A percentile compares a stretch with the other conserved stretches of the same genome.
Evolutionary conservation across 1,140 invertebrate genomes (phyloP).

Genomic region (Sipha flava): DNA sequence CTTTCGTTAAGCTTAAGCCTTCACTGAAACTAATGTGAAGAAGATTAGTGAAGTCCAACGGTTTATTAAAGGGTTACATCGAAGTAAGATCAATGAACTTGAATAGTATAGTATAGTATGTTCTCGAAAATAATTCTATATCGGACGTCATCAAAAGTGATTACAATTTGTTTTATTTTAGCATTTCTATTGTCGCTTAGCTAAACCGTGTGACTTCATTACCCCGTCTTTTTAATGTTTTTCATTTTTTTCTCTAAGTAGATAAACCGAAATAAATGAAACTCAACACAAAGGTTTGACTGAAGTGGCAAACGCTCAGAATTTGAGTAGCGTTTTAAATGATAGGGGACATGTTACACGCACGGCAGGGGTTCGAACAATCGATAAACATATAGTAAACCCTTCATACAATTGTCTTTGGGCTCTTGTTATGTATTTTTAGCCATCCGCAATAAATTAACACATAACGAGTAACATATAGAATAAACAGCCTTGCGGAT

Average conservation of each 20-base stretch:
- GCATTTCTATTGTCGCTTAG: not conserved
- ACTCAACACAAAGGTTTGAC: not conserved
- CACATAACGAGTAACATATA: not conserved
- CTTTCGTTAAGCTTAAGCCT: no score
- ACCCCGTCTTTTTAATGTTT: not conserved
- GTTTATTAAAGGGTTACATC: conserved; percentile 3
- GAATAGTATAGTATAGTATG: not conserved
- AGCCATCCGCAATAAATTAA: not conserved
- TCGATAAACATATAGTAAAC: conserved; percentile 19
- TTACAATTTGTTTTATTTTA: not conserved
- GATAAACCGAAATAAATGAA: not conserved
- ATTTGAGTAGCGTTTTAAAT: conserved; percentile 4
- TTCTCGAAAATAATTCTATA: not conserved
- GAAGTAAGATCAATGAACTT: not conserved
- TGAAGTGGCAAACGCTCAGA: not conserved
- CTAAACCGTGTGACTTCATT: conserved; percentile 14
- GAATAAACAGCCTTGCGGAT: not conserved
- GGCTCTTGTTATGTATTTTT: not conserved
- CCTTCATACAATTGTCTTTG: conserved; percentile 23
- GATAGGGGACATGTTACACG: conserved; percentile 27
- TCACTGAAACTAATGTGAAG: not conserved
- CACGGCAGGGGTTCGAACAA: not conserved
- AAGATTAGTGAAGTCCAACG: not conserved
- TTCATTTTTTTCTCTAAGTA: not conserved
- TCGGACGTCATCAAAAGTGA: not conserved